These are phyloP conservation scores for Prunella himalayana DNA, from an alignment of 2,113 vertebrate species.

Conservation along the genomic window DNA sequence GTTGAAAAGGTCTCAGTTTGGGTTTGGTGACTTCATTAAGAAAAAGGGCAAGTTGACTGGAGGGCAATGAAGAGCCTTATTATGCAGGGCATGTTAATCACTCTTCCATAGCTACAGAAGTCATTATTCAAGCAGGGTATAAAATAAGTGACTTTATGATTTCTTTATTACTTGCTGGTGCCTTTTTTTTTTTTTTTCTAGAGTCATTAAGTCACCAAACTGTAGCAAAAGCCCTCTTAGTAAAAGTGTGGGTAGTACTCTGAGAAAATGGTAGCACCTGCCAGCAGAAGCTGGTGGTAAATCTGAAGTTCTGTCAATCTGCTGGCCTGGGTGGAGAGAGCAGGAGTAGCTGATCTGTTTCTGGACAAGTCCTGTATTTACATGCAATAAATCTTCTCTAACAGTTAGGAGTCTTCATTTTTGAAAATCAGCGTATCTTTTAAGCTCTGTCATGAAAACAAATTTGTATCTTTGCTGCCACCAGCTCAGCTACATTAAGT, in stretches of 20 bases:
- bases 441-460: not conserved
- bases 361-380: not conserved
- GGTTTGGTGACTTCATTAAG: not conserved
- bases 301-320: not conserved
- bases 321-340: not conserved
- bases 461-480: not conserved
- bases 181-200: not conserved
- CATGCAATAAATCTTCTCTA: not conserved
- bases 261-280: not conserved
- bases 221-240: not conserved
- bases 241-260: not conserved
- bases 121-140: not conserved
- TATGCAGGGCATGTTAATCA: not conserved
- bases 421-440: not conserved
- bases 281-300: not conserved
- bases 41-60: not conserved
- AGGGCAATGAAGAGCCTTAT: not conserved
- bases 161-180: not conserved
- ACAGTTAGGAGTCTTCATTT: not conserved
- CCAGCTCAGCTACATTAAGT: not conserved
- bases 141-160: not conserved
- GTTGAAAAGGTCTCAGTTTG: not conserved
- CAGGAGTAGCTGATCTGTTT: not conserved
- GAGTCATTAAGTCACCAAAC: not conserved
- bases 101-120: not conserved